Evolutionary conservation across 92 coral and sea anemone species (phyloP), one percentile per base, ranked within the genome.

Genomic region (Muricea muricata): DNA sequence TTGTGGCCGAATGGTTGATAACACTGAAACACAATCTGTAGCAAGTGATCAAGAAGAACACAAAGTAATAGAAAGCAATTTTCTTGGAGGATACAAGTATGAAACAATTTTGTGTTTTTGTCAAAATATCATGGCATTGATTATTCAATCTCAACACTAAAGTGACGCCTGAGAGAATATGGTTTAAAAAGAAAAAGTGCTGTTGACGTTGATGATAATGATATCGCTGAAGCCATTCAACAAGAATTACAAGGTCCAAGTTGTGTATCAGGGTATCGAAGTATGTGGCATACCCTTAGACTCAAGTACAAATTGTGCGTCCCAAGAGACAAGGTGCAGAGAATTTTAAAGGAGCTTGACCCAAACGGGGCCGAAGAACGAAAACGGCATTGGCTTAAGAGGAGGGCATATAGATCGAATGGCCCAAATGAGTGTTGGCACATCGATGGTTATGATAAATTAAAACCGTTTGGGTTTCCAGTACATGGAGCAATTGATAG

Each of bases 371-470:
- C 73, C 28, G 88, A 84, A 75, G 75, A 75, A 41, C 78, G 88
- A 75, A 84, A 79, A 54, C 76, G 89, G 29, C 89, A 76, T 47
- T 26, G 67, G 56, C 48, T 85, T 60, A 85, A 72, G 73, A 56
- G 87, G 32, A 84, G 87, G 30, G 57, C 42, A 20, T 72, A 73
- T 58, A 84, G 67, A n/a, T 73, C 87, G 68, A 65, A 37, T 35
- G 87, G 87, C 39, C 87, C 87, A 33, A 84, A 73, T 41, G 73
- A 85, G 34, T 76, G 89, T 73, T 85, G 89, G 89, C 84, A 85
- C 68, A 84, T 85, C 26, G 89, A 85, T 77, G 79, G 58, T 17
- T 73, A 73, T 26, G 79, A 73, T 73, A 73, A 73, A 28, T 17
- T 73, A 30, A 73, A 73, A 45, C 79, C 79, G 1, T 73, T 73